A percentile compares a stretch with the other conserved stretches of the same genome.
Conservation (phyloP, 2,888 invertebrate genomes). For the Allophyes oxyacanthae region DNA sequence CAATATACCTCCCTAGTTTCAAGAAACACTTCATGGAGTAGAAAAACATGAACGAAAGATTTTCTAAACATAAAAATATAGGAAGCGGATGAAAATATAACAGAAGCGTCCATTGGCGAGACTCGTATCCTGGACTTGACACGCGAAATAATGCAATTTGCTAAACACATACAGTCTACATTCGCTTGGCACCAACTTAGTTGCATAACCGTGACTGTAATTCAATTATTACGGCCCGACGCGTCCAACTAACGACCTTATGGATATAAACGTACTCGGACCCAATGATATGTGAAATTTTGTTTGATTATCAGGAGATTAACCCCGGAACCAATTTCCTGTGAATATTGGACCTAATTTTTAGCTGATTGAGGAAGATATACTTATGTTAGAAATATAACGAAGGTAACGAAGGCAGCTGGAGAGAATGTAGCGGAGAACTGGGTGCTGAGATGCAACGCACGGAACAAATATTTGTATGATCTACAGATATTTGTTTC, state of each 20-base stretch:
- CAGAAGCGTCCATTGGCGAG: conserved; percentile 35
- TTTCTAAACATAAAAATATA: conserved; percentile 15
- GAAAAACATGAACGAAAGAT: conserved; percentile 31
- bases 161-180: conserved; percentile 43
- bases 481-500: too few relatives aligned
- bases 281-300: conserved; percentile 56
- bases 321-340: conserved; percentile 37
- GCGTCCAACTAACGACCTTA: conserved; percentile 83
- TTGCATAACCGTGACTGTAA: conserved; percentile 74
- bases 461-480: too few relatives aligned
- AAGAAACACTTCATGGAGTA: not conserved
- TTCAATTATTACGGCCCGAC: conserved; percentile 83
- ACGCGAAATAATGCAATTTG: conserved; percentile 52
- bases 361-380: too few relatives aligned
- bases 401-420: too few relatives aligned
- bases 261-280: conserved; percentile 56
- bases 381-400: too few relatives aligned
- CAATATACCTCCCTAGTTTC: not conserved
- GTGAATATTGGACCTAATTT: conserved; percentile 25
- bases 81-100: conserved; percentile 42
- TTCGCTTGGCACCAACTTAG: conserved; percentile 51
- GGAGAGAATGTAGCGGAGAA: too few relatives aligned
- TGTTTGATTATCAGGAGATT: conserved; percentile 47
- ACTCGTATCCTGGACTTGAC: conserved; percentile 33
- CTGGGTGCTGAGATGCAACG: too few relatives aligned